These are phyloP conservation scores for Anser cygnoides DNA, from an alignment of 2,113 vertebrate species.

Conservation along the genomic window DNA sequence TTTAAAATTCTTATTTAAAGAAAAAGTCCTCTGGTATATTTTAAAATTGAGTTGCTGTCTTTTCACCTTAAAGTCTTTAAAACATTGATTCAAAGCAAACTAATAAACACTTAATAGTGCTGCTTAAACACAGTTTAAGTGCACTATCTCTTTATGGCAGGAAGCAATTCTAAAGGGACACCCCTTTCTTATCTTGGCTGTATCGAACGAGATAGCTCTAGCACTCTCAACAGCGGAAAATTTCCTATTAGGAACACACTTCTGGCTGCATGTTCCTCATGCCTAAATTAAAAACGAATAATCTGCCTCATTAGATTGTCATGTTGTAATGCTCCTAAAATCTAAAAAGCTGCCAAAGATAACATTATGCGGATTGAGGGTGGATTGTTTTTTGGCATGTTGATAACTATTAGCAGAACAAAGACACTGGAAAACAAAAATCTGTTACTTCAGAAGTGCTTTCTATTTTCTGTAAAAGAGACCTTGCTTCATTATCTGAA, in stretches of 20 bases:
- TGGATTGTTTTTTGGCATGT: neutral
- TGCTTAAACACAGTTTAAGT: neutral
- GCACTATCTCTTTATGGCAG: slow-evolving; percentile 6
- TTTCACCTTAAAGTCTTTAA: neutral
- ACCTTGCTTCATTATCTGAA: neutral
- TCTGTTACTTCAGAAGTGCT: neutral
- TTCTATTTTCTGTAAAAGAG: neutral
- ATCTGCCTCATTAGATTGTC: neutral
- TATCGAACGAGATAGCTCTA: slow-evolving; percentile 9
- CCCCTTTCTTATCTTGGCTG: slow-evolving; percentile 13
- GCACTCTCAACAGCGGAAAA: neutral
- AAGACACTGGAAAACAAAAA: neutral
- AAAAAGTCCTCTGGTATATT: neutral
- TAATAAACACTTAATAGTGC: neutral
- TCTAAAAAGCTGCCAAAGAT: slow-evolving; percentile 2
- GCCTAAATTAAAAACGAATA: neutral
- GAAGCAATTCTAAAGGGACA: slow-evolving; percentile 1
- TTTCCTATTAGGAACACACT: neutral
- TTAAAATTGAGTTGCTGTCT: neutral
- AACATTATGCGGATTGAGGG: neutral
- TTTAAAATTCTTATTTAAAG: neutral
- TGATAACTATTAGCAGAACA: neutral
- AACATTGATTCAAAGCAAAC: neutral
- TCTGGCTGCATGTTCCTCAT: neutral
- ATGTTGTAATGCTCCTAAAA: neutral